Base-by-base conservation (phyloP, 2,797 vertebrate genomes). In the Silurus lanzhouensis region DNA sequence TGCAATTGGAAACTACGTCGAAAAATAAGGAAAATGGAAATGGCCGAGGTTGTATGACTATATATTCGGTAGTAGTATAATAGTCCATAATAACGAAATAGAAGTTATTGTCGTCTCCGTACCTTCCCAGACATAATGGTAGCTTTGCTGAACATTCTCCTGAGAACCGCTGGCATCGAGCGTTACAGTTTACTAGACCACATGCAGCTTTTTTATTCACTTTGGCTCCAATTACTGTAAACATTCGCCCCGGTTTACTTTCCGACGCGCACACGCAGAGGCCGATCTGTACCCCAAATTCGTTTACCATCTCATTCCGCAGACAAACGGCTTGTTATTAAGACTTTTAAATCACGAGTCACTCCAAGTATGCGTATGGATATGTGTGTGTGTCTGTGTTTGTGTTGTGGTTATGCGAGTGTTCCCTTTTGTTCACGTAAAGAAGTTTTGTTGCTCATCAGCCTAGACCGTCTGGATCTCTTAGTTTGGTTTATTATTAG, bases 401-500 rank as follows among this genome's bases (percentile, higher is more conserved):
- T 81, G 68, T 74, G 80, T 71, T 84, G 74, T 25, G 85, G 85
- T 83, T 89, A 70, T 25, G 63, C 74, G 70, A 87, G 81, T 38
- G 67, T 83, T 83, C 52, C 48, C 48, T 84, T 71, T 84, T 70
- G 63, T 72, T 76, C 31, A 0, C 64, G 85, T 79, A 81, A 85
- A 86, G 87, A 58, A 61, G 81, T 87, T 92, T 89, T 92, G 90
- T 92, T 88, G 90, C 85, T 84, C 66, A 22, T 85, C 85, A 84
- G 88, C 89, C 90, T 92, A 90, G 88, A 91, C 83, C 88, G 89
- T 27, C 80, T 86, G 71, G 57, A 63, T 94, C 91, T 92, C 91
- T 93, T 92, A 84, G 92, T 93, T 93, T 92, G 92, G 87, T 92
- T 92, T 93, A 93, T 92, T 92, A 94, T 94, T 91, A 89, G 92